Evolutionary conservation across 2,797 vertebrate species (phyloP).

Genomic region (Schizopygopsis malacanthus): DNA sequence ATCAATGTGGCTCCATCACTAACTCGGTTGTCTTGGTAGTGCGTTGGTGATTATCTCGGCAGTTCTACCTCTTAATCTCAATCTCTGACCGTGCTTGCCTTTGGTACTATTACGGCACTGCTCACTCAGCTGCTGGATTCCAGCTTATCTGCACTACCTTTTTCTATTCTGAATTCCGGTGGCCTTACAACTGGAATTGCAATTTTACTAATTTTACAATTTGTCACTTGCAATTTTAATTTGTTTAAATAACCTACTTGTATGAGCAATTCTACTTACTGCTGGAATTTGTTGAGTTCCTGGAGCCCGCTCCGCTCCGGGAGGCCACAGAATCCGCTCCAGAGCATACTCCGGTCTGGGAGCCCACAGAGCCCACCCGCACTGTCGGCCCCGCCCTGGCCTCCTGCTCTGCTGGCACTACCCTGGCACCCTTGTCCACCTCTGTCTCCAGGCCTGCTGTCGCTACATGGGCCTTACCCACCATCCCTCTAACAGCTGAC

Average conservation of each 20-base stretch:
- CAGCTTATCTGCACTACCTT: background rate
- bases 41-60: background rate
- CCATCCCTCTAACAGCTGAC: too few species aligned
- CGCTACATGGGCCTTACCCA: too few species aligned
- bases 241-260: background rate
- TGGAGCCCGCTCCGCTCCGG: too few species aligned
- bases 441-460: too few species aligned
- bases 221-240: background rate
- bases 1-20: background rate
- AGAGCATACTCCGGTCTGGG: too few species aligned
- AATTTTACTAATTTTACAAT: too few species aligned
- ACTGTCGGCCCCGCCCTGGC: too few species aligned
- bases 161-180: background rate
- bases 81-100: background rate
- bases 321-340: too few species aligned
- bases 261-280: background rate
- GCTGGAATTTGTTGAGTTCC: too few species aligned
- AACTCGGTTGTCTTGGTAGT: background rate
- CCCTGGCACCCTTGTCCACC: too few species aligned
- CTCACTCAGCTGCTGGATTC: constrained; percentile 1
- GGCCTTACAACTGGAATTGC: background rate
- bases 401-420: too few species aligned
- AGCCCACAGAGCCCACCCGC: too few species aligned
- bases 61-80: background rate
- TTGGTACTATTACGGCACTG: background rate